Base-by-base conservation (phyloP, 1,140 invertebrate species). In the Philopotamus ludificatus region DNA sequence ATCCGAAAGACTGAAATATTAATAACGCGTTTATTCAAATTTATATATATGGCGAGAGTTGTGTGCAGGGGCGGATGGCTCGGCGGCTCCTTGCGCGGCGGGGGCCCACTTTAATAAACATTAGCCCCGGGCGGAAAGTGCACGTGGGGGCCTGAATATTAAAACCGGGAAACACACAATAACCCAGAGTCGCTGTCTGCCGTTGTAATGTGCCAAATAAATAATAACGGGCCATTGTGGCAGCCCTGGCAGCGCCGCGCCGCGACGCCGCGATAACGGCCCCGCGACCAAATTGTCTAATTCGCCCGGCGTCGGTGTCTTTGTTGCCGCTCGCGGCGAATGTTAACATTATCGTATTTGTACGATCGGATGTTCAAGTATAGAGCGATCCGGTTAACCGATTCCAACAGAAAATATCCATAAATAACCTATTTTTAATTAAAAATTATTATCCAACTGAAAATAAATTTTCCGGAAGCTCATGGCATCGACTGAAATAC, bases 121-220 rank as follows among this genome's bases (percentile, higher is more conserved):
- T 49, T 49, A 49, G 21, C 47, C 47, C 47, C 3, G 15, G 3
- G 21, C 28, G 47, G 15, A 21, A 21, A 15, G 47, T 21, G 21
- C 47, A 49, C 47, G 2, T 3, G 47, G 22, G 21, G 22, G 15
- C 47, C 47, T 21, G 16, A 63, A 67, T 67, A 67, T 67, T 63
- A 67, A 65, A 49, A 63, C 61, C 34, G 16, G 28, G 47, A 51
- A 57, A n/a, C 62, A 53, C 55, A 61, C 62, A 68, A 49, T 64
- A 61, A 65, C 62, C n/a, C n/a, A 45, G 41, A 9, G 47, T 12
- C 28, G 58, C 62, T 60, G 62, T 68, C 66, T 68, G 50, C 54
- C 55, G 57, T 63, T 55, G 66, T 61, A 65, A 61, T 64, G 62
- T 47, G 51, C 59, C 62, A 65, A 61, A 68, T 68, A 68, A 68